Base-by-base conservation (phyloP, 2,888 invertebrate species). In the Scaptomyza caliginosa region DNA sequence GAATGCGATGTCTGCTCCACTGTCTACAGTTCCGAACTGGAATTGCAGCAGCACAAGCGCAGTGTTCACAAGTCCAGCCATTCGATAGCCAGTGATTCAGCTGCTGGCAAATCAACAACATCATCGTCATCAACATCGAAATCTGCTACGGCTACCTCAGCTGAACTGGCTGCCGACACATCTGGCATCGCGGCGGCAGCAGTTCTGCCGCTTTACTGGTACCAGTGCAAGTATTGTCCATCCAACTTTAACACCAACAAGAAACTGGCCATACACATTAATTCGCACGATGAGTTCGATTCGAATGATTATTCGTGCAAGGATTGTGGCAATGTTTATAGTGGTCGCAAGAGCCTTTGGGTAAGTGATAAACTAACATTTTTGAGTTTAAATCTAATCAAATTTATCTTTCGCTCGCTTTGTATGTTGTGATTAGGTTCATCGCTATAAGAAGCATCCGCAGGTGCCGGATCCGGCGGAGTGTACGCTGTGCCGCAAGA, bases 401-500 rank as follows among this genome's bases (percentile, higher is more conserved):
- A n/a, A n/a, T 2, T 3, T 2, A 0, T 3, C 26, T 26, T 10
- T 26, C n/a, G n/a, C 2, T 24, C 24, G 7, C 2, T 26, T 11
- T 28, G 11, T 7, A 4, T 32, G 2, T 13, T 32, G 13, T 38
- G 0, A 16, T 13, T 13, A 89, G 89, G 89, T 89, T n/a, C 92
- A 92, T 86, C 90, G 92, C 16, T 91, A 92, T 57, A 92, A 92
- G 64, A 92, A 92, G 73, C 92, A 92, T 89, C 92, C 92, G 3
- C 89, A 90, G 60, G 88, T 91, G 17, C 89, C 92, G 0, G 89
- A 91, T 70, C 92, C 92, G 4, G 90, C 90, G 0, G 89, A 89
- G 56, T 92, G 92, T 70, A 80, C 82, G 17, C 71, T 91, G 10
- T 92, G 92, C 65, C 89, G 91, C n/a, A 92, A 92, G 65, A 81